Evolutionary conservation across 2,113 vertebrate species (phyloP).

Genomic region (Micronisus gabar): DNA sequence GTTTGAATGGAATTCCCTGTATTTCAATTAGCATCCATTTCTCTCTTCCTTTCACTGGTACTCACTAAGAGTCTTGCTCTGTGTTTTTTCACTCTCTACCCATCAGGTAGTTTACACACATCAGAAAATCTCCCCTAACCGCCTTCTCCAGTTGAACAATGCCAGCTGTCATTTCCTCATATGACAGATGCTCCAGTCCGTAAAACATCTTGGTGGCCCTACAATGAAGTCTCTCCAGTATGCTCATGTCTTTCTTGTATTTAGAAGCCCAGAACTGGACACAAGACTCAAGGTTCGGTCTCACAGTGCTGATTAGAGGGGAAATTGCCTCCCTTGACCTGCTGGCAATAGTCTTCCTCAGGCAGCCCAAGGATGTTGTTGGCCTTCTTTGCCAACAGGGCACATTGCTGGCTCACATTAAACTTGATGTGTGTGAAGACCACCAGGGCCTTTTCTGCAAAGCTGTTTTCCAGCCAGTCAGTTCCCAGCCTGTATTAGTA

Average conservation of each 20-base stretch:
- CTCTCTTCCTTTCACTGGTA: not conserved
- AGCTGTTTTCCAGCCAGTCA: not conserved
- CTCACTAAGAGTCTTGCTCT: not conserved
- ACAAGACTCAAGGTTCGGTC: not conserved
- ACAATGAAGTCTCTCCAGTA: not conserved
- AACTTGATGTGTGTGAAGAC: not conserved
- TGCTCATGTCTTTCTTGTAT: not conserved
- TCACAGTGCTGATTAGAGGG: not conserved
- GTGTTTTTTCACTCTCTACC: not conserved
- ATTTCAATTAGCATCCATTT: not conserved
- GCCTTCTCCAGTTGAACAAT: not conserved
- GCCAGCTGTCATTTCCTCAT: not conserved
- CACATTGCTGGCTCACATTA: not conserved
- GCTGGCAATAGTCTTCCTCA: not conserved
- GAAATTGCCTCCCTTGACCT: not conserved
- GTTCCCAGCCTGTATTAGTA: not conserved
- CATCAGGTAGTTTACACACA: not conserved
- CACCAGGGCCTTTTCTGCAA: not conserved
- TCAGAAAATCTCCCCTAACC: not conserved
- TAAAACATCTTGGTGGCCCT: not conserved
- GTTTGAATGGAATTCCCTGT: not conserved
- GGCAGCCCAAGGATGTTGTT: not conserved
- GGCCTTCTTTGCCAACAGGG: not conserved
- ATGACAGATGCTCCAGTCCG: rapidly evolving
- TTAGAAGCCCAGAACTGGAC: not conserved